These are phyloP conservation scores for Ranitomeya variabilis DNA, from an alignment of 2,113 vertebrate species.

Conservation along the genomic window DNA sequence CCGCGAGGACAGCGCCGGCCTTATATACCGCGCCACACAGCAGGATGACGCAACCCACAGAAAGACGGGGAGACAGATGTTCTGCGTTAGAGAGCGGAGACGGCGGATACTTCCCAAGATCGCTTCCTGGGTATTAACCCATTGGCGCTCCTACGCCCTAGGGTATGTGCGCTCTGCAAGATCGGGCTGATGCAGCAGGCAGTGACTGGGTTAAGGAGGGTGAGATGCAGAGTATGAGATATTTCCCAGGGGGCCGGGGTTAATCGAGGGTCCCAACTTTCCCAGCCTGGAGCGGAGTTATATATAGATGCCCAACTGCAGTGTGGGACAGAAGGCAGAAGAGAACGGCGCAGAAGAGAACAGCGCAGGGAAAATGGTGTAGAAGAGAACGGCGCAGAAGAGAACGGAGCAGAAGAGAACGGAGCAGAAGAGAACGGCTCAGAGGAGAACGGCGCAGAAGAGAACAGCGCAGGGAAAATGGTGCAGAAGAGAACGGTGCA, in stretches of 20 bases:
- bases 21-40: slow-evolving; percentile 45
- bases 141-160: neutral
- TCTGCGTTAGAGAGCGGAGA: slow-evolving; percentile 6
- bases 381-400: too few relatives aligned
- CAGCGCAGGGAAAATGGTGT: neutral
- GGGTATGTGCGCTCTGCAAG: neutral
- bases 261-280: neutral
- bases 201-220: neutral
- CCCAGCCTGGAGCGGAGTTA: neutral
- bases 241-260: neutral
- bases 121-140: slow-evolving; percentile 36
- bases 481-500: too few relatives aligned
- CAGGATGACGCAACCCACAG: slow-evolving; percentile 46
- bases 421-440: too few relatives aligned
- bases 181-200: neutral
- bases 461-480: too few relatives aligned
- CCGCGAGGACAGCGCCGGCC: neutral
- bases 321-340: neutral
- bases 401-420: too few relatives aligned
- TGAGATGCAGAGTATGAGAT: neutral
- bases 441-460: too few relatives aligned
- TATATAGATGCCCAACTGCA: slow-evolving; percentile 50
- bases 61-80: slow-evolving; percentile 19
- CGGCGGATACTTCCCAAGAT: neutral
- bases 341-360: neutral